Conservation (phyloP, 2,888 invertebrate species). For the Arge pagana region DNA sequence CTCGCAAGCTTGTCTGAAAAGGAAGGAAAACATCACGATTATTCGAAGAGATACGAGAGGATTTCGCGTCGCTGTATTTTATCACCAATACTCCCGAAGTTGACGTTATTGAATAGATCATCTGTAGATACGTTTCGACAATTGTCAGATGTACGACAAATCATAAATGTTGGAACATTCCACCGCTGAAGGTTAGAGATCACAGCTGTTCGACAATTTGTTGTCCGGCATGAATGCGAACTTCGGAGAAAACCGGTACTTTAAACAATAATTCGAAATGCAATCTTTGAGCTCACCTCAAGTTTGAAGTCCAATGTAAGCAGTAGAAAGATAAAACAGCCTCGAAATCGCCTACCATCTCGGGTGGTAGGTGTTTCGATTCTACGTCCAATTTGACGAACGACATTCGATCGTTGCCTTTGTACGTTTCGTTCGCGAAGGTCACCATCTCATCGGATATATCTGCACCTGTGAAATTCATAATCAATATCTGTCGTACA, state of each 20-base stretch:
- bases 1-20: conserved; percentile 64
- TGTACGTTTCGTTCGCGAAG: conserved; percentile 64
- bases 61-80: conserved; percentile 74
- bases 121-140: no score
- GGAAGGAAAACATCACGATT: background rate
- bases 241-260: no score
- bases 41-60: conserved; percentile 59
- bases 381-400: conserved; percentile 64
- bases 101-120: no score
- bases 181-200: no score
- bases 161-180: no score
- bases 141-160: no score
- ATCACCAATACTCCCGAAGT: no score
- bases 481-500: no score
- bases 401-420: conserved; percentile 59
- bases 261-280: no score
- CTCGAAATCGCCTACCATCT: conserved; percentile 64
- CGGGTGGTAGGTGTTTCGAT: conserved; percentile 59
- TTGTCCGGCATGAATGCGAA: no score
- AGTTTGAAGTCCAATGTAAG: conserved; percentile 78
- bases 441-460: conserved; percentile 73
- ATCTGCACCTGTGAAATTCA: conserved; percentile 66
- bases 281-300: conserved; percentile 65
- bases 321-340: conserved; percentile 79
- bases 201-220: no score